Percentiles rank a stretch among this genome's conserved stretches.
These are phyloP conservation scores for Paelopatides confundens DNA, from an alignment of 53 echinoderm and acorn worm species.

Conservation along the genomic window DNA sequence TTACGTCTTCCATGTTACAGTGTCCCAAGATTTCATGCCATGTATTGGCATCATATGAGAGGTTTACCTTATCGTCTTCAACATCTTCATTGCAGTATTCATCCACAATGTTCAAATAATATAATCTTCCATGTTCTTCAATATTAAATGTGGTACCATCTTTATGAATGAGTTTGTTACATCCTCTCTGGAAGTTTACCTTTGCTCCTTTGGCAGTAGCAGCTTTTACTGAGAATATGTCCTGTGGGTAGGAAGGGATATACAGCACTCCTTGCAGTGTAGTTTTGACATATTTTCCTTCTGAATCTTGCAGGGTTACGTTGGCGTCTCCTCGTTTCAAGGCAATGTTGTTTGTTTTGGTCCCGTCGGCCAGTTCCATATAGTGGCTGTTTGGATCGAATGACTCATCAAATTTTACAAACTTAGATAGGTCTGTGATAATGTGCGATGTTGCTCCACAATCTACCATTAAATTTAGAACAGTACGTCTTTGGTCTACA, in stretches of 20 bases:
- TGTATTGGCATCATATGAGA: background rate
- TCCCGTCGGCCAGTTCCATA: slow-evolving; percentile 61
- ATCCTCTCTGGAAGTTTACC: slow-evolving; percentile 13
- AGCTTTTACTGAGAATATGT: slow-evolving; percentile 57
- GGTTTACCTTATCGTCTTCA: background rate
- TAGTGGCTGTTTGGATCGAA: slow-evolving; percentile 24
- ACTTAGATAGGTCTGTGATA: slow-evolving; percentile 25
- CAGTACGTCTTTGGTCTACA: no score
- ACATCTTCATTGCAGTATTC: no score
- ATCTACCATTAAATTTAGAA: slow-evolving; percentile 37
- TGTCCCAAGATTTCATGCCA: slow-evolving; percentile 39
- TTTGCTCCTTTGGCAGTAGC: slow-evolving; percentile 48
- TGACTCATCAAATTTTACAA: slow-evolving; percentile 24
- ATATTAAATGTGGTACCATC: slow-evolving; percentile 14
- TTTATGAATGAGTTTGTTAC: background rate
- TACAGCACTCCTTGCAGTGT: slow-evolving; percentile 36
- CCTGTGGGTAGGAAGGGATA: slow-evolving; percentile 51
- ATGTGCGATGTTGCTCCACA: slow-evolving; percentile 54
- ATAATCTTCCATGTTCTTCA: slow-evolving; percentile 11
- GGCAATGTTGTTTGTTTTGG: slow-evolving; percentile 15
- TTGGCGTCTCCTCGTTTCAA: slow-evolving; percentile 41
- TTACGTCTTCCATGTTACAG: slow-evolving; percentile 4
- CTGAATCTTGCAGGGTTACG: background rate
- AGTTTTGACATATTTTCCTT: slow-evolving; percentile 1
- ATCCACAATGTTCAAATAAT: background rate